Evolutionary conservation across 2,113 vertebrate species (phyloP), one percentile per base, ranked within the genome.

Genomic region (Trichomycterus rosablanca): DNA sequence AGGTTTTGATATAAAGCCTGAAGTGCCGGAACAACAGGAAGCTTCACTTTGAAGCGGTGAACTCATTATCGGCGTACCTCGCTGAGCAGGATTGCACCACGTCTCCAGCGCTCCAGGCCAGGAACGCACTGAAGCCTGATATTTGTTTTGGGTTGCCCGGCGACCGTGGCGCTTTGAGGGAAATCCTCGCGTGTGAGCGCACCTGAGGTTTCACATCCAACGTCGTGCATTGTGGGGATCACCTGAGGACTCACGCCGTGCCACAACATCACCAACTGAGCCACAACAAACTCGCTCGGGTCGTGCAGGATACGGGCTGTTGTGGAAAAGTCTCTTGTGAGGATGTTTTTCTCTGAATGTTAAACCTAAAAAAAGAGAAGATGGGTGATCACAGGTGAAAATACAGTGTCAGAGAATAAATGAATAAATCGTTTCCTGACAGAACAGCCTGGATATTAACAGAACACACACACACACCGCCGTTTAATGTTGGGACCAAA

Each of bases 141-240:
- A 67, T 76, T 74, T 81, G 72, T 78, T 77, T 72, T 20, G 37
- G 15, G 49, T 66, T 59, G 45, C 77, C 45, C 55, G 67, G 77
- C 63, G 63, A 76, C 71, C 28, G 14, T 3, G 51, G 24, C 56
- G 61, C 64, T 71, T 42, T 44, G 14, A 73, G 75, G 75, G 70
- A 74, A 79, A 57, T 45, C 68, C 73, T 74, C 60, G 63, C 45
- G 64, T 66, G 64, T 69, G 68, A 75, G 68, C 22, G 19, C 60
- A 60, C 43, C 62, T 58, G 43, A 6, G 44, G 9, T n/a, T 34
- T 75, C 68, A 69, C 65, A 71, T 74, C 46, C 52, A 32, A 50
- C 40, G 67, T 49, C 60, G 26, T 50, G 68, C 45, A 42, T 44
- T 24, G 10, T 15, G 1, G 1, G 10, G 19, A 54, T 46, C 48